Evolutionary conservation across 2,113 vertebrate genomes (phyloP).

Genomic region (Physeter macrocephalus): DNA sequence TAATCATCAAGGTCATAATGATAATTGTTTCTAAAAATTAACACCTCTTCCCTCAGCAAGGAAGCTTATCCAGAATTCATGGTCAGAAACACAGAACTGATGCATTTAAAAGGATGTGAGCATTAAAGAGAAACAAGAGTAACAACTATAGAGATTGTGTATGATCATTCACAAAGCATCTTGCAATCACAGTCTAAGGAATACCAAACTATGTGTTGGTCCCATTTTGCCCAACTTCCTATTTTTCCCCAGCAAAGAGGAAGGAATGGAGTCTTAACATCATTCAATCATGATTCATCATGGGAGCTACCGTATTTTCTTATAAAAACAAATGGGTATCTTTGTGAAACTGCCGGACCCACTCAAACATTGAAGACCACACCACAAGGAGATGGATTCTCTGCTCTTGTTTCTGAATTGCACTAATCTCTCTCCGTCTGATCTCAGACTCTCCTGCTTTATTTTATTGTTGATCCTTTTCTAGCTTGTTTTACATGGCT

Average conservation of each 20-base stretch:
- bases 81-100: conserved; percentile 68
- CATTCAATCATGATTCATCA: neutral
- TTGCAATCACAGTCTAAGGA: fast-evolving
- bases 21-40: conserved; percentile 86
- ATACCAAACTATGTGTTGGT: neutral
- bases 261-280: neutral
- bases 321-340: neutral
- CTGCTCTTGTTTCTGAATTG: fast-evolving
- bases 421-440: fast-evolving
- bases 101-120: neutral
- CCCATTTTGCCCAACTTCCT: neutral
- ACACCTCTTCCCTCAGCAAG: conserved; percentile 75
- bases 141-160: fast-evolving
- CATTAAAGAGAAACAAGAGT: neutral
- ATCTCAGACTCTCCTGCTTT: too few species aligned
- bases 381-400: fast-evolving
- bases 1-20: conserved; percentile 85
- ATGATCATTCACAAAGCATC: fast-evolving
- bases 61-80: conserved; percentile 71
- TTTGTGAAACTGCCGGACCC: fast-evolving
- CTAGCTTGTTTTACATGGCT: neutral
- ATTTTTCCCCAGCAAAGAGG: neutral
- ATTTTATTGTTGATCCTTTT: neutral
- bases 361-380: fast-evolving
- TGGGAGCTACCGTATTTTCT: neutral